These are phyloP conservation scores for Ceratothoa steindachneri DNA, from an alignment of 2,888 invertebrate species.

Conservation along the genomic window DNA sequence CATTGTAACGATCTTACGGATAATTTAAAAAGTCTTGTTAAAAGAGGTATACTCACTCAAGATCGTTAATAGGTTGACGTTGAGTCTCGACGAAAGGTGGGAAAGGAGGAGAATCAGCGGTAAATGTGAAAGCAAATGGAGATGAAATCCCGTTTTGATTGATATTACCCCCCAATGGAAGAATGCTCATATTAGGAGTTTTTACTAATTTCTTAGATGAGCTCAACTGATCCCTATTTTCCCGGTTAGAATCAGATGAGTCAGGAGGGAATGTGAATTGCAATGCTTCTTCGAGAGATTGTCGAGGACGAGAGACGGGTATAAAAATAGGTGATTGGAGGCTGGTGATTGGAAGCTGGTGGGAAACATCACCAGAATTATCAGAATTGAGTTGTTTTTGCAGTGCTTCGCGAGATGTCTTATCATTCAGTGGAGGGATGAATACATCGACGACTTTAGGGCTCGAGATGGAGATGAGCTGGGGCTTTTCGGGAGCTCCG, in stretches of 20 bases:
- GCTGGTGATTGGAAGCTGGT: background rate
- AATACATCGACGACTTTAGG: background rate
- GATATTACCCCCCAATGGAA: background rate
- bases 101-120: background rate
- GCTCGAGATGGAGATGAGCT: background rate
- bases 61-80: background rate
- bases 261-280: constrained; percentile 1
- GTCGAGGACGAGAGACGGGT: background rate
- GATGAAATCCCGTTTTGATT: background rate
- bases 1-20: too few relatives aligned
- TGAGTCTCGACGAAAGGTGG: background rate
- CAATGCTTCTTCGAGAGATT: background rate
- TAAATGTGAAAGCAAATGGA: background rate
- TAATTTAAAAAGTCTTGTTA: too few relatives aligned
- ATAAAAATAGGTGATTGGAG: background rate
- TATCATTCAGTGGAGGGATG: background rate
- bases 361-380: background rate
- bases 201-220: background rate
- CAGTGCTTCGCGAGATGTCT: background rate
- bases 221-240: background rate
- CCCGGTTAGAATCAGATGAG: background rate
- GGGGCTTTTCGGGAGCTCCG: background rate
- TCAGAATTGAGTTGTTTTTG: too few relatives aligned
- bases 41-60: background rate
- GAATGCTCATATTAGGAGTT: background rate